Conservation (phyloP, 2,113 vertebrate genomes). For the Lanius ludovicianus region DNA sequence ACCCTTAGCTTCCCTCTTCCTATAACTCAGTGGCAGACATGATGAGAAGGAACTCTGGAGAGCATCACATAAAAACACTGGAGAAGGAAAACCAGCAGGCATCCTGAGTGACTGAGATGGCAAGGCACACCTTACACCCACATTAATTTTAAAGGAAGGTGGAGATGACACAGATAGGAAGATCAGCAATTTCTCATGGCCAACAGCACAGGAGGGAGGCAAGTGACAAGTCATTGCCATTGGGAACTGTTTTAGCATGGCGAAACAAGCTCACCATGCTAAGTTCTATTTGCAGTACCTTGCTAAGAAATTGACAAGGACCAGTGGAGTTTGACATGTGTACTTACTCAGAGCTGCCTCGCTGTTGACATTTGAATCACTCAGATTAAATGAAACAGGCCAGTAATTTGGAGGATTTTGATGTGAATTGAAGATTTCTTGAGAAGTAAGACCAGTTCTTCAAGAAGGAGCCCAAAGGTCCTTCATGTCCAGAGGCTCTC, state of each 20-base stretch:
- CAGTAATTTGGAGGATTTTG: background rate
- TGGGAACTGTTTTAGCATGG: background rate
- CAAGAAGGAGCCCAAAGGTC: background rate
- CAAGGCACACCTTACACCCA: background rate
- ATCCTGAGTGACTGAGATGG: background rate
- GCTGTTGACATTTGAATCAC: background rate
- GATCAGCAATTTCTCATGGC: background rate
- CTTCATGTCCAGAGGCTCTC: background rate
- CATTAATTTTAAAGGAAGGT: background rate
- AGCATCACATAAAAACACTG: rapidly evolving
- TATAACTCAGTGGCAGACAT: background rate
- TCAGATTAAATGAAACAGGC: background rate
- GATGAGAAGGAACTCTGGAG: background rate
- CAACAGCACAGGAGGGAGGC: background rate
- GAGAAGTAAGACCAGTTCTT: background rate
- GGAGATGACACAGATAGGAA: background rate
- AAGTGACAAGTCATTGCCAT: background rate
- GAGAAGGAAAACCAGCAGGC: background rate
- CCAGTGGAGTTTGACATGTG: background rate
- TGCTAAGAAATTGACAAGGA: background rate
- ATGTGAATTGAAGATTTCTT: background rate
- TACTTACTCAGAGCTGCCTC: background rate
- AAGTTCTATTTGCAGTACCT: background rate
- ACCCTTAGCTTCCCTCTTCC: background rate
- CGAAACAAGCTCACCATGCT: background rate